Conservation (phyloP, 2,113 vertebrate genomes). For the Hippopotamus amphibius region DNA sequence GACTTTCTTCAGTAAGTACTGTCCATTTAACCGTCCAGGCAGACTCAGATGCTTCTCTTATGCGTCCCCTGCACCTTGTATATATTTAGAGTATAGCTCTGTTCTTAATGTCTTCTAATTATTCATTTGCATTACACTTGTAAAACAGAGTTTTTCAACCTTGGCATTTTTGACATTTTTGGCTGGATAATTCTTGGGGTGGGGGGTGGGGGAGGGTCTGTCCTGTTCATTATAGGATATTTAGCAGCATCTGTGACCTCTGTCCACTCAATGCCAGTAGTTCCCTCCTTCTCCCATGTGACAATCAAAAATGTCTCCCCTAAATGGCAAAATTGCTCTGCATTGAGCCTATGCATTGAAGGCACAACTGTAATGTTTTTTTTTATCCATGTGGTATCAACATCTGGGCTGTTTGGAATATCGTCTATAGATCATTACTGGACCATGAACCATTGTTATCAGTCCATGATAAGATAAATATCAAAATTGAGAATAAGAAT, state of each 20-base stretch:
- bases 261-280: not conserved
- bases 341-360: not conserved
- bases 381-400: not conserved
- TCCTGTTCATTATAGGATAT: not conserved
- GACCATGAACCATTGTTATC: not conserved
- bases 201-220: fast-evolving
- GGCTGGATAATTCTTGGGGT: not conserved
- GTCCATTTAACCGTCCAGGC: not conserved
- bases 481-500: slow-evolving; percentile 8
- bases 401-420: not conserved
- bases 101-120: slow-evolving; percentile 6
- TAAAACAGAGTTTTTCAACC: not conserved
- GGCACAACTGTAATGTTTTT: not conserved
- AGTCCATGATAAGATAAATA: not conserved
- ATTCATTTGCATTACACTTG: not conserved
- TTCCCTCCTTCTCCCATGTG: not conserved
- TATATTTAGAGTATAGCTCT: not conserved
- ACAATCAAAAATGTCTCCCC: not conserved
- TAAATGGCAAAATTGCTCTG: not conserved
- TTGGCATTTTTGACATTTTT: not conserved
- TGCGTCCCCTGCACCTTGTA: not conserved
- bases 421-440: not conserved
- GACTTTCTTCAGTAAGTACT: not conserved
- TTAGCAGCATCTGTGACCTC: not conserved
- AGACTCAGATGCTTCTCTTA: not conserved